These are phyloP conservation scores for Pontoporia blainvillei DNA, from an alignment of 2,113 vertebrate genomes.

Conservation along the genomic window DNA sequence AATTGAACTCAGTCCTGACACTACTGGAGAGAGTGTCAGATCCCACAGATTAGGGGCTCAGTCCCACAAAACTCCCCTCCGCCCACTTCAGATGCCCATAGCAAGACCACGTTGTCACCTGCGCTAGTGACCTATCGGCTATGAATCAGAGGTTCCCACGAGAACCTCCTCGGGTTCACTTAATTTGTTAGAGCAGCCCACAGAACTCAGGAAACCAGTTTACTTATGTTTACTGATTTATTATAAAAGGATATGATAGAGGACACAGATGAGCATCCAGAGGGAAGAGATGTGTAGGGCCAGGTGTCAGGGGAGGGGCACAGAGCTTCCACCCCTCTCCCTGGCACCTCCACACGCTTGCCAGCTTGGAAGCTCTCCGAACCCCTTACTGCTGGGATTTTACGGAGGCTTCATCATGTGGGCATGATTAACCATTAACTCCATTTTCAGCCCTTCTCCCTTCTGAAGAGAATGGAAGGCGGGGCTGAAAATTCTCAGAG, in stretches of 20 bases:
- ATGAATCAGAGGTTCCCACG: background rate
- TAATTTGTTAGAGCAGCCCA: background rate
- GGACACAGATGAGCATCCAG: background rate
- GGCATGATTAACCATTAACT: background rate
- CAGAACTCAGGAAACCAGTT: background rate
- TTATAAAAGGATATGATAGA: background rate
- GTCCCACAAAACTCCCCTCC: too few relatives aligned
- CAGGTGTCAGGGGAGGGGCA: background rate
- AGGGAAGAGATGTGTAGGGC: background rate
- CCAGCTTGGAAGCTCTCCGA: background rate
- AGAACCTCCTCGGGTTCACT: too few relatives aligned
- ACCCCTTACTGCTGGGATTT: background rate
- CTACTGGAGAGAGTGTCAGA: background rate
- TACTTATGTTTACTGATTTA: background rate
- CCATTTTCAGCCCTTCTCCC: background rate
- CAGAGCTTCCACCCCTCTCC: background rate
- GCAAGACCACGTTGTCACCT: background rate
- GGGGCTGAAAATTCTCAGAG: background rate
- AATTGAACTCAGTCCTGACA: background rate
- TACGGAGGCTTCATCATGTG: background rate
- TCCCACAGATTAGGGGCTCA: background rate
- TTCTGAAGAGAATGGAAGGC: background rate
- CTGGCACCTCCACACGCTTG: accelerated
- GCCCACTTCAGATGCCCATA: background rate
- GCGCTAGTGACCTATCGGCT: background rate